Evolutionary conservation across 2,113 vertebrate species (phyloP).

Genomic region (Scomber colias): DNA sequence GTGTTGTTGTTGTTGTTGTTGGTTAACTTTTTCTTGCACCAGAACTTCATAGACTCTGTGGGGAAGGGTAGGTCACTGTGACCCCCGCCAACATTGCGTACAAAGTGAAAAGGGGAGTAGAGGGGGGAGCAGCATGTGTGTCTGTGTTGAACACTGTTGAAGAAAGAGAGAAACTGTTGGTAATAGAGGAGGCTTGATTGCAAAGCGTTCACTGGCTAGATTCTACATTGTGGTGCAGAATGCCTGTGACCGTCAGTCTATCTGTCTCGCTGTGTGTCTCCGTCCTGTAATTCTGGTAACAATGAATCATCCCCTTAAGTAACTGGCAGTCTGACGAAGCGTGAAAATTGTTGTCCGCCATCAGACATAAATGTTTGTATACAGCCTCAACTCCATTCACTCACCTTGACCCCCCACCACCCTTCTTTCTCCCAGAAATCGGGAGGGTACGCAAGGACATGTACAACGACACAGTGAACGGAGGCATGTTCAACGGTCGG

Average conservation of each 20-base stretch:
- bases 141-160: background rate
- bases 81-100: conserved; percentile 10
- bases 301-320: conserved; percentile 57
- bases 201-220: conserved; percentile 43
- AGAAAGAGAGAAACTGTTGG: conserved; percentile 18
- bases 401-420: background rate
- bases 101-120: background rate
- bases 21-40: background rate
- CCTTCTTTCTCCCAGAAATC: conserved; percentile 86
- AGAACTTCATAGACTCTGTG: background rate
- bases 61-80: conserved; percentile 22
- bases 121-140: background rate
- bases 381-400: background rate
- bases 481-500: conserved; percentile 94
- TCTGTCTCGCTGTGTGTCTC: conserved; percentile 12
- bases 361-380: background rate
- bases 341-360: conserved; percentile 29
- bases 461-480: conserved; percentile 99
- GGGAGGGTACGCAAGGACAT: conserved; percentile 99
- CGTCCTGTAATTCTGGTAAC: conserved; percentile 58
- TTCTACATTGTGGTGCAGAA: conserved; percentile 69
- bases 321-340: conserved; percentile 46
- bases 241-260: conserved; percentile 14
- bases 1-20: background rate
- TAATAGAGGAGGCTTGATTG: conserved; percentile 38